phyloP scores from a whole-genome alignment of 2,888 invertebrate species.

The Coleophora deauratella region DNA sequence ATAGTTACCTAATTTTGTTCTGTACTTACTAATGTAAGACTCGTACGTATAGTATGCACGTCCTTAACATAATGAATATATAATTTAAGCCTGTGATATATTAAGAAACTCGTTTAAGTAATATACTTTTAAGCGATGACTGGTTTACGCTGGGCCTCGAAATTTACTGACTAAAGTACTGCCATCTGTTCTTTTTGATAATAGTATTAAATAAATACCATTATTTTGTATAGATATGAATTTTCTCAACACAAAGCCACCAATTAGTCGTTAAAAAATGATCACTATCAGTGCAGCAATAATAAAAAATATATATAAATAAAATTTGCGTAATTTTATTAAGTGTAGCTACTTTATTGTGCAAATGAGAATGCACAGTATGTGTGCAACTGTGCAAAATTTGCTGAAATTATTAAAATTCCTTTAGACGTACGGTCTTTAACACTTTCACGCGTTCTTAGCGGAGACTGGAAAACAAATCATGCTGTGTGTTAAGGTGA shows the following conservation, averaged over 20 bases:
- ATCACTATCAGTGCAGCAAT: too few relatives aligned
- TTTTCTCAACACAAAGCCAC: too few relatives aligned
- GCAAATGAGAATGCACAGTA: too few relatives aligned
- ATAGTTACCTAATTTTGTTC: conserved; percentile 69
- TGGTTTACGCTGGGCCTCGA: conserved; percentile 36
- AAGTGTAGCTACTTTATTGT: too few relatives aligned
- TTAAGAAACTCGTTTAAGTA: conserved; percentile 62
- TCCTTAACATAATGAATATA: conserved; percentile 59
- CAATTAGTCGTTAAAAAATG: too few relatives aligned
- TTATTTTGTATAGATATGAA: too few relatives aligned
- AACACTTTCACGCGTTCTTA: too few relatives aligned
- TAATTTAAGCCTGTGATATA: conserved; percentile 72
- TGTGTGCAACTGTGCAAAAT: too few relatives aligned
- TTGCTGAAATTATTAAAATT: too few relatives aligned
- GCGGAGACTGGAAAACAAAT: too few relatives aligned
- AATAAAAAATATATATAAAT: conserved; percentile 20
- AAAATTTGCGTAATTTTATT: conserved; percentile 22
- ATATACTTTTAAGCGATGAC: conserved; percentile 49
- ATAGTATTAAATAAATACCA: neutral
- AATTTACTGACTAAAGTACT: conserved; percentile 9
- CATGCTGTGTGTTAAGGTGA: too few relatives aligned
- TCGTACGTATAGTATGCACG: conserved; percentile 69
- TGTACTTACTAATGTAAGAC: conserved; percentile 52
- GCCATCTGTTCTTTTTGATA: neutral
- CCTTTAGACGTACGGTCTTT: too few relatives aligned